Conservation (phyloP, 2,888 invertebrate species). For the Pelosia muscerda region DNA sequence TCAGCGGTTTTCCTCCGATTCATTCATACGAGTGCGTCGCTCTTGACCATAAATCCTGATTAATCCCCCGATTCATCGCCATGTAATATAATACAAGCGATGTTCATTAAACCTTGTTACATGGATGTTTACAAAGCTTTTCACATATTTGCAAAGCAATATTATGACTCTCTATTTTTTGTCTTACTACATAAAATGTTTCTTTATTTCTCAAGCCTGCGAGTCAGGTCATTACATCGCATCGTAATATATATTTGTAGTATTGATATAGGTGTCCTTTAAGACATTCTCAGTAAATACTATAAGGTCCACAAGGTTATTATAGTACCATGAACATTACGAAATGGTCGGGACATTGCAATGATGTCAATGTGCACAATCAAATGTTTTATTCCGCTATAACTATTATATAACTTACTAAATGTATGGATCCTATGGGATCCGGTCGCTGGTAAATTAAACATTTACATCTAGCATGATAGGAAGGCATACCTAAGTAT, state of each 20-base stretch:
- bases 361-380: too few relatives aligned
- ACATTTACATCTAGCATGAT: neutral
- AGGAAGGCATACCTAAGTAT: neutral
- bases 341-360: too few relatives aligned
- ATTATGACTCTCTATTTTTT: neutral
- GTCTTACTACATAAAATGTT: too few relatives aligned
- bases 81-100: neutral
- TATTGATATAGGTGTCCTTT: too few relatives aligned
- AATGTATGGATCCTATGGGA: neutral
- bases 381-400: too few relatives aligned
- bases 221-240: too few relatives aligned
- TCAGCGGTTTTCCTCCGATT: conserved; percentile 4
- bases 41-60: conserved; percentile 2
- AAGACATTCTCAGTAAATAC: too few relatives aligned
- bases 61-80: neutral
- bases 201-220: too few relatives aligned
- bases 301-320: too few relatives aligned
- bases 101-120: neutral
- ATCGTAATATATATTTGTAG: too few relatives aligned
- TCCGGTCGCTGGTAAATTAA: neutral
- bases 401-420: neutral
- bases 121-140: neutral
- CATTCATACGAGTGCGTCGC: conserved; percentile 8
- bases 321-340: too few relatives aligned
- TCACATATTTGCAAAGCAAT: neutral